phyloP scores from a whole-genome alignment of 2,113 vertebrate genomes.

The Scomber colias region DNA sequence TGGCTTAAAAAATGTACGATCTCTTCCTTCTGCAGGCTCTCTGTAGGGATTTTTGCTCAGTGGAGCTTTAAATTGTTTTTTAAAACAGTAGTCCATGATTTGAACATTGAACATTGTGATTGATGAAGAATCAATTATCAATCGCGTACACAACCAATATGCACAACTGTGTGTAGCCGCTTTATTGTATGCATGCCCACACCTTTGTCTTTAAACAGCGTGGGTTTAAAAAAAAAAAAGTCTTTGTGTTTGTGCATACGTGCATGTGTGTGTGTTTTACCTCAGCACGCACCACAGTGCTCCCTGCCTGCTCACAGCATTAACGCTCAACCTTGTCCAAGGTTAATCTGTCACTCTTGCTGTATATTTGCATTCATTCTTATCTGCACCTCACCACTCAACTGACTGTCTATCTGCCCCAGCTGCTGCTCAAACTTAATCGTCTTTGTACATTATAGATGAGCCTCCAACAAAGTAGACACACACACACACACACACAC shows the following conservation, averaged over 20 bases:
- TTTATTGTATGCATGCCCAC: constrained; percentile 10
- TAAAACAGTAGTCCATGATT: constrained; percentile 7
- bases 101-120: constrained; percentile 13
- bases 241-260: background rate
- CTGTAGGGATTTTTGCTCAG: background rate
- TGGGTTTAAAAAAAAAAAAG: background rate
- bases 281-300: constrained; percentile 51
- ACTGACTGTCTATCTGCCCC: constrained; percentile 74
- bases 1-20: background rate
- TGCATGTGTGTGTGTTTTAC: constrained; percentile 47
- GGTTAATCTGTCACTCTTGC: constrained; percentile 87
- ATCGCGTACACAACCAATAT: constrained; percentile 1
- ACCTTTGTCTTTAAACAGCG: constrained; percentile 27
- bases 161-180: constrained; percentile 13
- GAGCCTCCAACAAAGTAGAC: constrained; percentile 69
- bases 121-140: constrained; percentile 52
- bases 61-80: constrained; percentile 24
- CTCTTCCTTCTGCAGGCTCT: background rate
- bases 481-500: constrained; percentile 23
- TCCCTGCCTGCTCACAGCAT: constrained; percentile 66
- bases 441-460: constrained; percentile 85
- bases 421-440: constrained; percentile 81
- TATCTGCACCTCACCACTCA: constrained; percentile 85
- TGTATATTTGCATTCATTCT: constrained; percentile 87
- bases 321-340: constrained; percentile 84